A percentile compares a stretch with the other conserved stretches of the same genome.
These are phyloP conservation scores for Mus spicilegus DNA, from an alignment of 2,113 vertebrate genomes.

Conservation along the genomic window DNA sequence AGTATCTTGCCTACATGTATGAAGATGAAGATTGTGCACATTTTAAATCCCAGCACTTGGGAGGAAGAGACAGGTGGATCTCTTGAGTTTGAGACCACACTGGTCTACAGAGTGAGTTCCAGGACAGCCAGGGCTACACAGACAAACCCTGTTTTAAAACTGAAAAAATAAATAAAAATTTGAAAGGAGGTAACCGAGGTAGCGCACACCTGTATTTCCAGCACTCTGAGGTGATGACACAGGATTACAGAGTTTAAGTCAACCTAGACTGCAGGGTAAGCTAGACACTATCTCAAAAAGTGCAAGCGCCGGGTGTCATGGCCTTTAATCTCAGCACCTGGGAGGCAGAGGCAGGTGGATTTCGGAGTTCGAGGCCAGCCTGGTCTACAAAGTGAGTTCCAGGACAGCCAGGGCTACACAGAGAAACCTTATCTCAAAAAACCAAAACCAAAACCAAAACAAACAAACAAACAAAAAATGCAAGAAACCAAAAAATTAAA, in stretches of 20 bases:
- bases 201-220: not conserved
- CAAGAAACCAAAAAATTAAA: not conserved
- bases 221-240: not conserved
- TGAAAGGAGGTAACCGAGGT: not conserved
- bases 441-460: too few relatives aligned
- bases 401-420: too few relatives aligned
- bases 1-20: not conserved
- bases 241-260: not conserved
- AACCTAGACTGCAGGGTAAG: not conserved
- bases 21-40: not conserved
- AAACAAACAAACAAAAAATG: not conserved
- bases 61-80: not conserved
- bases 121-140: not conserved
- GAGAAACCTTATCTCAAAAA: too few relatives aligned
- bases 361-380: too few relatives aligned
- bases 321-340: too few relatives aligned
- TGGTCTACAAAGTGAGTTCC: too few relatives aligned
- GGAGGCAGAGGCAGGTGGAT: too few relatives aligned
- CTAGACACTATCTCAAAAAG: not conserved
- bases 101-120: not conserved
- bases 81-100: not conserved
- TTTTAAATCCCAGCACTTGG: not conserved
- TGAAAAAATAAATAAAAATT: not conserved
- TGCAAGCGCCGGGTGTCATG: too few relatives aligned
- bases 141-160: not conserved